Base-by-base conservation (phyloP, 2,888 invertebrate species). In the Lucinisca nassula region DNA sequence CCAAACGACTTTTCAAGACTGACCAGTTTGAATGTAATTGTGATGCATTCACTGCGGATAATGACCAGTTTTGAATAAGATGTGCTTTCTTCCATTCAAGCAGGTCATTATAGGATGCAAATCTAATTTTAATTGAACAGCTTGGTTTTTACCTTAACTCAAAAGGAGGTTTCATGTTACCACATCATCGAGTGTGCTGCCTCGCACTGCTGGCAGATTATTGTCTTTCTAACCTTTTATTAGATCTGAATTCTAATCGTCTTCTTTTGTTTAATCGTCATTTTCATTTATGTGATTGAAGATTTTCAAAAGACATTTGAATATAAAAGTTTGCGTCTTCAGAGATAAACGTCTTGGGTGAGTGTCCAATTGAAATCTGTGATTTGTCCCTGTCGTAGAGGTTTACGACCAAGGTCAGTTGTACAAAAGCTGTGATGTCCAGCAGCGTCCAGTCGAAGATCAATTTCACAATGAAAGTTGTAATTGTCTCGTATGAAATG, bases 381-480 rank as follows among this genome's bases (percentile, higher is more conserved):
- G 83, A 90, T 88, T 88, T 82, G 90, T 90, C 79, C 85, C 84
- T 85, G 87, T 88, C 88, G 79, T 40, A 51, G 67, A 73, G 49
- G 79, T 87, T 88, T 87, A 90, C 79, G 86, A 85, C 49, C 80
- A 82, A 75, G 90, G 88, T 84, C 88, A 90, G 87, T 85, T 88
- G 88, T 88, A 90, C 90, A 90, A 90, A 90, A 90, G 90, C 84
- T 61, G 82, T 74, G 86, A 85, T 88, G 90, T 61, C 86, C 88
- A 88, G 84, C 77, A 51, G 85, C 10, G 74, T 72, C 80, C 86
- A 88, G 87, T 79, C 76, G 35, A 72, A 58, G 82, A 82, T 90
- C 88, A 83, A 79, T 88, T 90, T 90, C 90, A 90, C 90, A 90
- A 90, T 87, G 90, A 90, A 90, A 90, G 88, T 90, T 88, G 85